Base-by-base conservation (phyloP, 2,888 invertebrate species). In the Drosophila neotestacea region DNA sequence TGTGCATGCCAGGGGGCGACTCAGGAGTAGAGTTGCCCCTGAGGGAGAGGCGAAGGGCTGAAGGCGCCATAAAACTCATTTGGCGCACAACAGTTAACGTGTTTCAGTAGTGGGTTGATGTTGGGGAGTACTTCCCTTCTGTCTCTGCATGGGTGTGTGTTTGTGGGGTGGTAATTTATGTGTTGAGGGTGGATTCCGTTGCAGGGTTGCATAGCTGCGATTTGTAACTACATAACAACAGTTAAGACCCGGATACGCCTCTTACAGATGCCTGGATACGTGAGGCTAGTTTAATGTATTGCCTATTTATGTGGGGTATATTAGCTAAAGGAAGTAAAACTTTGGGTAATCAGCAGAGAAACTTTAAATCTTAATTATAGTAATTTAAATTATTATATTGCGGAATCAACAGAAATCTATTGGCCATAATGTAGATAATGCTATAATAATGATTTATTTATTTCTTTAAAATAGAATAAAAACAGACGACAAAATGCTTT, bases 41-140 rank as follows among this genome's bases (percentile, higher is more conserved):
- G 10, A 28, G 34, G 55, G 41, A 41, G 10, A 5, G 22, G 30
- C n/a, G 38, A 48, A 48, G 10, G 60, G 44, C 9, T 16, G 44
- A 38, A 61, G 48, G 61, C 67, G 81, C 84, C 77, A 81, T 84
- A 86, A 86, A 84, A 86, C 36, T 69, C 87, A 84, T 84, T 84
- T 81, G 84, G 77, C 77, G 79, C 81, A 79, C 73, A 77, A 70
- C 79, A 81, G 74, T 79, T 81, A 86, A 84, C 72, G 77, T 81
- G 77, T 66, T 56, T 47, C 50, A 44, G 32, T 32, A 48, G 48
- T 50, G 28, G 39, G 22, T 22, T 22, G 22, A 22, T 22, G 22
- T 22, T 22, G 22, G 22, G 22, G 22, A 22, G 22, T 22, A 22
- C 22, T 1, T 22, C 3, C 3, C 3, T 3, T 2, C 22, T 32